Conservation (phyloP, 1,140 invertebrate species). For the Bombus fervidus region DNA sequence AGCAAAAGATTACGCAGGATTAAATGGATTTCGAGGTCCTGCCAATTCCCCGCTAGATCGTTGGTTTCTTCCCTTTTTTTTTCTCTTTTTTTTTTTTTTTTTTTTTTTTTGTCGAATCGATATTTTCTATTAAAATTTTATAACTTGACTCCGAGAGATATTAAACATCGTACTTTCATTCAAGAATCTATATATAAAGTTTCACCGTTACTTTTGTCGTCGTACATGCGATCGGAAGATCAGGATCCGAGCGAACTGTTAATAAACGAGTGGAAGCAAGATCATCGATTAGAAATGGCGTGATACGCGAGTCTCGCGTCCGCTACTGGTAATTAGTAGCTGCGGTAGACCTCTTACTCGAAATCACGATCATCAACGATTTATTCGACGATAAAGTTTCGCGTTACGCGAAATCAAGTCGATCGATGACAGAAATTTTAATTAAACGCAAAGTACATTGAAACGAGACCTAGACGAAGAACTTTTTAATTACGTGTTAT, state of each 20-base stretch:
- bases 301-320: conserved; percentile 30
- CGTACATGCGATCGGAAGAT: not conserved
- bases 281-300: conserved; percentile 51
- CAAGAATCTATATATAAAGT: not conserved
- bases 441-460: not conserved
- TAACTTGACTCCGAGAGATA: not conserved
- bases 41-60: not conserved
- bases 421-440: not conserved
- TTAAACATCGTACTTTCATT: not conserved
- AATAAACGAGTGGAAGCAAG: not conserved
- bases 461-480: not conserved
- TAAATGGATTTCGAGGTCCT: conserved; percentile 17
- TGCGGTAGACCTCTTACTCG: not conserved
- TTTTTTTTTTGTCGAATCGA: not conserved
- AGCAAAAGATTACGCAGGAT: conserved; percentile 29
- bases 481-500: not conserved
- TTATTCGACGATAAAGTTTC: not conserved
- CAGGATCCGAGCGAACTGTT: not conserved
- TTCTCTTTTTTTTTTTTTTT: too few species aligned
- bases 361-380: not conserved
- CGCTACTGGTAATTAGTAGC: conserved; percentile 2
- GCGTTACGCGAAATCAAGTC: not conserved
- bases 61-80: too few species aligned
- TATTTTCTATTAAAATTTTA: conserved; percentile 2
- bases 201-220: not conserved